Percentiles rank a stretch among this genome's conserved stretches.
These are phyloP conservation scores for Natator depressus DNA, from an alignment of 2,113 vertebrate species.

Conservation along the genomic window DNA sequence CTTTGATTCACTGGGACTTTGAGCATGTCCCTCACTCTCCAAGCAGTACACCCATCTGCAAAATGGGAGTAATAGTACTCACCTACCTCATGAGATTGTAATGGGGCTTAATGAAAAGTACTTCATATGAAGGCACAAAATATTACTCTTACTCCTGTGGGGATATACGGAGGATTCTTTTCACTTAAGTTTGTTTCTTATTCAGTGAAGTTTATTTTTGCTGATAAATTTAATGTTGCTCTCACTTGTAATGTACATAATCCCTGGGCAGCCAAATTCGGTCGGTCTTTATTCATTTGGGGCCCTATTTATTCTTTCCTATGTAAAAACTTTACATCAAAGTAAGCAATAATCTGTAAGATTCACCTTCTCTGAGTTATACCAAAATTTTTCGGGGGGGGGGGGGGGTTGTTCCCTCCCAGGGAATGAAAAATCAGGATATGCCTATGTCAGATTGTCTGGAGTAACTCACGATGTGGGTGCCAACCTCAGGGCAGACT, in stretches of 20 bases:
- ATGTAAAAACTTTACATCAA: background rate
- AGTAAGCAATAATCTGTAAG: background rate
- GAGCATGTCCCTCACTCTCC: background rate
- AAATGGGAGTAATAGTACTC: background rate
- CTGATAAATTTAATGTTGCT: background rate
- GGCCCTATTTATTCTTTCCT: background rate
- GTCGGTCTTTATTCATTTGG: background rate
- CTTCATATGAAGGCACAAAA: background rate
- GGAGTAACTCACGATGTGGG: background rate
- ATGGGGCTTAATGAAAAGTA: background rate
- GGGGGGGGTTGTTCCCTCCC: background rate
- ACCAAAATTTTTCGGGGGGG: background rate
- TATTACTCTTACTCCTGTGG: background rate
- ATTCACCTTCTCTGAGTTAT: background rate
- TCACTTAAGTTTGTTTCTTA: background rate
- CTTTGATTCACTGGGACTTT: accelerated
- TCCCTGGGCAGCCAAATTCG: background rate
- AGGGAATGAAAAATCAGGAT: background rate
- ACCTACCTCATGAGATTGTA: background rate
- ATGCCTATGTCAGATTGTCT: background rate
- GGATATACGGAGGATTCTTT: background rate
- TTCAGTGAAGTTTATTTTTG: background rate
- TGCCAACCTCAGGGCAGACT: background rate
- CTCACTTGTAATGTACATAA: background rate
- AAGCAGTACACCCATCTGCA: background rate